Conservation (phyloP, 2,113 vertebrate genomes). For the Campylomormyrus tamandua region DNA sequence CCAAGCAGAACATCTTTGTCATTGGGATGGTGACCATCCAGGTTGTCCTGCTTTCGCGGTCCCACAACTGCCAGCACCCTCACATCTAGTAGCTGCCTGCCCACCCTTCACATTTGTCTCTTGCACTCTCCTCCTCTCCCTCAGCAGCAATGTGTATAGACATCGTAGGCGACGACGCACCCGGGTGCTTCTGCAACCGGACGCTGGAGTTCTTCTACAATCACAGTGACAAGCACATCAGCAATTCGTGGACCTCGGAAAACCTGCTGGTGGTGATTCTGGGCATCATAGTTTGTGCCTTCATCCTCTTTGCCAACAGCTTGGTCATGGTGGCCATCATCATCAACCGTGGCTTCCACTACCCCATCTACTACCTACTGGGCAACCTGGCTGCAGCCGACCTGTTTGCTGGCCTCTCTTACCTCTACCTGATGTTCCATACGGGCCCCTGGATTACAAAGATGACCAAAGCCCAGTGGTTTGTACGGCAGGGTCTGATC, state of each 20-base stretch:
- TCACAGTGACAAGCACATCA: conserved; percentile 67
- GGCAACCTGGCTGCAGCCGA: conserved; percentile 83
- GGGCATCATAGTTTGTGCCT: conserved; percentile 71
- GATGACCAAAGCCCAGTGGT: conserved; percentile 73
- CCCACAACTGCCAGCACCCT: neutral
- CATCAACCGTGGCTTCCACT: conserved; percentile 80
- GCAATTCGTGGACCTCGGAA: conserved; percentile 57
- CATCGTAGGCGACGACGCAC: conserved; percentile 23
- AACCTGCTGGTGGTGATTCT: conserved; percentile 71
- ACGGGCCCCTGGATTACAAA: conserved; percentile 75
- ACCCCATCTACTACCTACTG: conserved; percentile 86
- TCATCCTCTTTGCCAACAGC: conserved; percentile 79
- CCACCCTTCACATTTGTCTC: neutral
- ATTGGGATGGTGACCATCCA: neutral
- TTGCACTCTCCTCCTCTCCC: neutral
- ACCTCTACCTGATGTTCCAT: conserved; percentile 81
- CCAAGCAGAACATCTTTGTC: neutral
- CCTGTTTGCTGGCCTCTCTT: conserved; percentile 80
- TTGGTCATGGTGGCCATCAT: conserved; percentile 77
- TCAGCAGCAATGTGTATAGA: conserved; percentile 33
- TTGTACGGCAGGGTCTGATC: conserved; percentile 75
- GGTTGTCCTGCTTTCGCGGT: neutral
- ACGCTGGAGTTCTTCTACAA: conserved; percentile 79
- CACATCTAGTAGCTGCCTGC: neutral
- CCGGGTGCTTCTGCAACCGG: conserved; percentile 62